Evolutionary conservation across 2,888 invertebrate species (phyloP), one percentile per base, ranked within the genome.

Genomic region (Noctua janthina): DNA sequence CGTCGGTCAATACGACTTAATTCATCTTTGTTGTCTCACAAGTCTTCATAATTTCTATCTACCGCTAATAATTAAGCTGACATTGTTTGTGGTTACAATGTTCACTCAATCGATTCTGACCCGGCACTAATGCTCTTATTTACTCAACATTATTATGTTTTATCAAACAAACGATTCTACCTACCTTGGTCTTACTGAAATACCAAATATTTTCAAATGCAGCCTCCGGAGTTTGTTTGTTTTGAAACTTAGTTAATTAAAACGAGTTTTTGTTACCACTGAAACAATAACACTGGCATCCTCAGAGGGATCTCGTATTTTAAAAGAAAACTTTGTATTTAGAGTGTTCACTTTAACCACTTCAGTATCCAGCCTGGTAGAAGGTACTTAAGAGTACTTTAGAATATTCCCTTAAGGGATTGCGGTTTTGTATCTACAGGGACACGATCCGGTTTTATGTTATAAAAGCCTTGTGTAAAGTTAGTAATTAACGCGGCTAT

Each of bases 211-310:
- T 89, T 90, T 87, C 79, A 81, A 88, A 87, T 85, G 89, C 86
- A 89, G 83, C 84, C 84, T 82, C 77, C 68, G 83, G 77, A 64
- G 89, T 91, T 92, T 90, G 90, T 92, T 92, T 91, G 91, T 92
- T 90, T 87, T 87, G 90, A 92, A 94, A 94, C 92, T 94, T 93
- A 91, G 91, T 93, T 94, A 94, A 94, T 94, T 94, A 95, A 94
- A 93, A 92, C 90, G 91, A 91, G 92, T 94, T 94, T 93, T 90
- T 89, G 92, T 92, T 92, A 91, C 90, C 87, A 71, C 83, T 85
- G 76, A 86, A 90, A 92, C 92, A 92, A 93, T 92, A 92, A 90
- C 88, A 87, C 78, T 62, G 73, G 79, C 78, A 80, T 83, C 84
- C 85, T 87, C 82, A 86, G 84, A 83, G 89, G 83, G 88, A 83